phyloP scores from a whole-genome alignment of 2,113 vertebrate genomes.

The Pelecanoides urinatrix region DNA sequence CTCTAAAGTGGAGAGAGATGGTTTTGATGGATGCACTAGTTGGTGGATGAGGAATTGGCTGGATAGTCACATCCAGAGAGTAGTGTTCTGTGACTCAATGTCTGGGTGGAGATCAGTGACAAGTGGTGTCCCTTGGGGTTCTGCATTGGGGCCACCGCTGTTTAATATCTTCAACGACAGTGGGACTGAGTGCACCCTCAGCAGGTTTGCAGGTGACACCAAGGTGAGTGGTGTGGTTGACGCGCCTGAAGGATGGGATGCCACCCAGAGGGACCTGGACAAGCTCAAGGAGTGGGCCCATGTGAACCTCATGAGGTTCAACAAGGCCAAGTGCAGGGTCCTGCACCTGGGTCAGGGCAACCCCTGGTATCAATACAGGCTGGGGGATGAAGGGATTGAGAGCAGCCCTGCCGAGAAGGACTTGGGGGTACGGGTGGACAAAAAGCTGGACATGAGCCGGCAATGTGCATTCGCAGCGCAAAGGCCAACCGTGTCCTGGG shows the following conservation, averaged over 20 bases:
- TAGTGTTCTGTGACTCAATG: background rate
- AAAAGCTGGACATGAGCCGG: background rate
- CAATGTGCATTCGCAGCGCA: rapidly evolving
- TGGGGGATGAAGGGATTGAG: background rate
- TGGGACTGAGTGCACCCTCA: too few relatives aligned
- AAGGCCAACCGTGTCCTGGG: background rate
- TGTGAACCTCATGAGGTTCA: background rate
- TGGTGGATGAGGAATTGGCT: background rate
- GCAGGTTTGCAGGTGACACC: too few relatives aligned
- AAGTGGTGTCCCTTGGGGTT: too few relatives aligned
- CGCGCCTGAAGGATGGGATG: too few relatives aligned
- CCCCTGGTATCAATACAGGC: too few relatives aligned
- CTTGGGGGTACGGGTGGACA: background rate
- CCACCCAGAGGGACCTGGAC: too few relatives aligned
- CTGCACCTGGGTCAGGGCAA: background rate
- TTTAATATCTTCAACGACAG: background rate
- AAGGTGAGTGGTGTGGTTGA: too few relatives aligned
- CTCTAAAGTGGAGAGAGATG: background rate
- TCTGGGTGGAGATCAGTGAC: background rate
- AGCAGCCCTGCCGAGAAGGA: background rate
- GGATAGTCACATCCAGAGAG: background rate
- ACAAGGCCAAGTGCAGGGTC: background rate
- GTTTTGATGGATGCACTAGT: background rate
- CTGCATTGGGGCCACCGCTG: background rate
- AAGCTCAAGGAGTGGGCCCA: background rate